These are phyloP conservation scores for Rhabdophis nuchalis DNA, from an alignment of 2,797 vertebrate genomes.

Conservation along the genomic window DNA sequence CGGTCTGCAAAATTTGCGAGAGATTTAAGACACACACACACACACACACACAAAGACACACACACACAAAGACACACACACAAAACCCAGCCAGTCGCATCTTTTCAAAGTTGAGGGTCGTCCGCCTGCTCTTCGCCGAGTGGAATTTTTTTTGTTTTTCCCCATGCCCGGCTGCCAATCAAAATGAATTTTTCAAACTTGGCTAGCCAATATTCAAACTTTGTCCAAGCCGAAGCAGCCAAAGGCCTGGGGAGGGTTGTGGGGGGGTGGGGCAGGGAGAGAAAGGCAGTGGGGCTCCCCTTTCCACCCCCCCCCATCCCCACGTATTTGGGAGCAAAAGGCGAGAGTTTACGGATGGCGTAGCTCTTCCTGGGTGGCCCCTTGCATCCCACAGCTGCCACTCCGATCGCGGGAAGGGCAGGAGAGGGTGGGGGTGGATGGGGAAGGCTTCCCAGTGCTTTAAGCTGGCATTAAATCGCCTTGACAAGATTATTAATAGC, in stretches of 20 bases:
- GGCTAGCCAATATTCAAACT: no score
- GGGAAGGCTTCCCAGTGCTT: no score
- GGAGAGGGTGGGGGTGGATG: no score
- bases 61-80: no score
- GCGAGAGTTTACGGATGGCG: not conserved
- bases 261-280: no score
- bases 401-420: not conserved
- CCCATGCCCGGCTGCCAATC: not conserved
- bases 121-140: not conserved
- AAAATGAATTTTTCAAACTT: constrained; percentile 1
- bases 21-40: no score
- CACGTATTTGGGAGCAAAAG: not conserved
- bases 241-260: not conserved
- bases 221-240: not conserved
- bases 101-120: not conserved
- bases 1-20: not conserved
- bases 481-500: not conserved
- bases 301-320: no score
- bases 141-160: not conserved
- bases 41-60: no score
- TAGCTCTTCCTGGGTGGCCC: not conserved
- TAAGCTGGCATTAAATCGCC: not conserved
- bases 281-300: not conserved
- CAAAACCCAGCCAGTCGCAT: not conserved
- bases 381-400: not conserved